Conservation (phyloP, 2,888 invertebrate genomes). For the Tinea pellionella region DNA sequence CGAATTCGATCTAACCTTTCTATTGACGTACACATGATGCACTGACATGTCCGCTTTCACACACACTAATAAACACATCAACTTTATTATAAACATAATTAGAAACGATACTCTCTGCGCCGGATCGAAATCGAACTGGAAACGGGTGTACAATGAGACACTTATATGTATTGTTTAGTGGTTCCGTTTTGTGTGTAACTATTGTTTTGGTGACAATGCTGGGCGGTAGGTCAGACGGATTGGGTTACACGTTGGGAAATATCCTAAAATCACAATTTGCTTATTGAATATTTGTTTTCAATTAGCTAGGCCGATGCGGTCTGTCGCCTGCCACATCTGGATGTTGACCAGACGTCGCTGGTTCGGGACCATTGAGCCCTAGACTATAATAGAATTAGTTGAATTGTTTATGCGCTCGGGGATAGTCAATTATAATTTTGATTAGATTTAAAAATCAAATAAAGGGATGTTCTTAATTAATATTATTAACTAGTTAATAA, state of each 20-base stretch:
- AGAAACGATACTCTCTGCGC: not conserved
- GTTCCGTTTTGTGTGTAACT: slow-evolving; percentile 24
- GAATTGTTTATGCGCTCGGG: no score
- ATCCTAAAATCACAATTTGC: slow-evolving; percentile 2
- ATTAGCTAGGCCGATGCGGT: not conserved
- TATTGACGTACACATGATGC: slow-evolving; percentile 29
- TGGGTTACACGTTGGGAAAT: not conserved
- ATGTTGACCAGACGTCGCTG: not conserved
- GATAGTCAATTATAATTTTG: no score
- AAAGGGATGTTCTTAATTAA: no score
- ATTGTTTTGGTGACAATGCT: slow-evolving; percentile 48
- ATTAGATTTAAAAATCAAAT: no score
- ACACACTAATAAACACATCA: slow-evolving; percentile 26
- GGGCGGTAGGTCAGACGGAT: not conserved
- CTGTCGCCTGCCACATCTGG: not conserved
- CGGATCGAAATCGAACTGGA: slow-evolving; percentile 33
- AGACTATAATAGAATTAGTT: no score
- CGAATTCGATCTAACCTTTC: slow-evolving; percentile 29
- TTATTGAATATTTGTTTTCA: not conserved
- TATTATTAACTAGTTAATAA: no score
- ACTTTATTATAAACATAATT: not conserved
- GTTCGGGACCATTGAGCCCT: no score
- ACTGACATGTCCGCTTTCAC: slow-evolving; percentile 24
- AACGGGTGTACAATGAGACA: slow-evolving; percentile 32
- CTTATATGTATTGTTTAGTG: slow-evolving; percentile 48